phyloP scores from a whole-genome alignment of 1,140 invertebrate genomes.

The Riptortus pedestris region DNA sequence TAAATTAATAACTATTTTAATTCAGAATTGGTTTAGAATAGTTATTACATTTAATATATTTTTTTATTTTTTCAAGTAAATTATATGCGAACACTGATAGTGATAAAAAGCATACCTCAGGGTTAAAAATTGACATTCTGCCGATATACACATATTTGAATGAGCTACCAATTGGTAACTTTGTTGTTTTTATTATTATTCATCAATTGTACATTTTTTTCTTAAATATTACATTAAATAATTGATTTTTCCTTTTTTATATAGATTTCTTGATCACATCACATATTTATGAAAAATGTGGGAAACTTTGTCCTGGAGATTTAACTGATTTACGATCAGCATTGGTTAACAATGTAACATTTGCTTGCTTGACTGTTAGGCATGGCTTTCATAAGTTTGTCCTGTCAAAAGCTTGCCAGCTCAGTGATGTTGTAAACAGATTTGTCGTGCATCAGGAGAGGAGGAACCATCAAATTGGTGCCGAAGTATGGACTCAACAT shows the following conservation, averaged over 20 bases:
- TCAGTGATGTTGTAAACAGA: conserved; percentile 58
- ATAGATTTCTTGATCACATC: conserved; percentile 81
- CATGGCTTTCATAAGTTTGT: conserved; percentile 67
- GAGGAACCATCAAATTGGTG: conserved; percentile 52
- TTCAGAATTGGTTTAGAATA: too few relatives aligned
- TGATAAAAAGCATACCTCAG: too few relatives aligned
- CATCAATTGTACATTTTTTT: too few relatives aligned
- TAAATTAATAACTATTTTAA: too few relatives aligned
- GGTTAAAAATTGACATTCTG: too few relatives aligned
- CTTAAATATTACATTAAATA: too few relatives aligned
- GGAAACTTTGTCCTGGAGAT: conserved; percentile 61
- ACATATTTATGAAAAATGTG: conserved; percentile 68
- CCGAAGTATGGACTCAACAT: conserved; percentile 43
- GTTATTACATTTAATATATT: too few relatives aligned
- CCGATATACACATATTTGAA: too few relatives aligned
- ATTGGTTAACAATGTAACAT: conserved; percentile 90
- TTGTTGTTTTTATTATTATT: too few relatives aligned
- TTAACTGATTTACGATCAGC: conserved; percentile 86
- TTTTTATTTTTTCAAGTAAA: too few relatives aligned
- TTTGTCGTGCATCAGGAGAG: conserved; percentile 73
- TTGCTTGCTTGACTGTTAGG: conserved; percentile 79
- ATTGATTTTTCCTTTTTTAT: conserved; percentile 23
- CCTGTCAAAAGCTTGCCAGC: conserved; percentile 47
- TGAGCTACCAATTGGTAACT: too few relatives aligned
- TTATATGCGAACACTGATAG: too few relatives aligned